Evolutionary conservation across 2,797 vertebrate genomes (phyloP), one percentile per base, ranked within the genome.

Genomic region (Falco columbarius): DNA sequence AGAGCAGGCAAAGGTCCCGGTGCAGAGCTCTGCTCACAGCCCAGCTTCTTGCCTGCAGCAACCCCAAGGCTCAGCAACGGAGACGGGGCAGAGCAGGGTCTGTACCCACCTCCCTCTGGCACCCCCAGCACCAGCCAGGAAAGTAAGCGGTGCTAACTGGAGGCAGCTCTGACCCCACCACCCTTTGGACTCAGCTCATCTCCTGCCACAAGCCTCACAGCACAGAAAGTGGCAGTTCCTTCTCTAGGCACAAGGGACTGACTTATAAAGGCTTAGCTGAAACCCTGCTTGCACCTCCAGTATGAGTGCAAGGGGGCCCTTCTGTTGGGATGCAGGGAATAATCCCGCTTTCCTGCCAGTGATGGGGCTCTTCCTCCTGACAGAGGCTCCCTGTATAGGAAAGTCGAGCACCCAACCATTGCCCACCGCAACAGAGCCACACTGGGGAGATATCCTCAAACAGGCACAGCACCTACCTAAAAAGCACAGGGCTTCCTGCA

Each of bases 81-180:
- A 44, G 14, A 30, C 16, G 6, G 47, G 65, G 55, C 7, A 1
- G 71, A 40, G n/a, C 40, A 14, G 17, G 44, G 54, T 30, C 54
- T 10, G 0, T 4, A 17, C 4, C 66, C 66, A 40, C 27, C 62
- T 34, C 32, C 51, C 49, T 26, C 63, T 32, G 68, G 22, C 26
- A 83, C n/a, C 42, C 42, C 51, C 12, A 8, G 51, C 29, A 12
- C 0, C 0, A 40, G 84, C 32, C 61, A 34, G 66, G 34, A 40
- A 36, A 38, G 36, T 7, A 27, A 21, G 27, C 0, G 10, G 20
- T 14, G 52, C 49, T 68, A 12, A 62, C 47, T 10, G 1, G 3
- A 61, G 15, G 29, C 3, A 11, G 44, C 46, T n/a, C 52, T 26
- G 58, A 38, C 7, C 71, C 49, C 32, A 24, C 26, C 29, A 5